Conservation (phyloP, 2,113 vertebrate species). For the Garra rufa region DNA sequence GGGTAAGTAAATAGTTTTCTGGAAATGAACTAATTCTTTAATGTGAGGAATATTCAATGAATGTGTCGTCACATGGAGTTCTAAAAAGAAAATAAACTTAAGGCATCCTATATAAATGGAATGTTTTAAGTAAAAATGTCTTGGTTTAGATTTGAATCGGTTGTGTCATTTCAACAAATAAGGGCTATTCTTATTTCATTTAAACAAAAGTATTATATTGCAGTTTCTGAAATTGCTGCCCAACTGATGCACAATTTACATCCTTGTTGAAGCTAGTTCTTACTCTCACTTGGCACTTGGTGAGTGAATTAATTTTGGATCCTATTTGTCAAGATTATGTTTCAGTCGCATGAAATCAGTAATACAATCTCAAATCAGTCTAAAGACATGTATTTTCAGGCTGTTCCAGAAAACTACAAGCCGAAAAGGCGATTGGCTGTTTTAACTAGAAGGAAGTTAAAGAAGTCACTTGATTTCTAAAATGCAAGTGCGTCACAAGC, state of each 20-base stretch:
- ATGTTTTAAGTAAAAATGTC: not conserved
- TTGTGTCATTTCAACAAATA: not conserved
- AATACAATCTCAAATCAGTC: not conserved
- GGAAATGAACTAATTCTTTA: too few species aligned
- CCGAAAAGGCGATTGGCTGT: not conserved
- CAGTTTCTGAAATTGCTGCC: not conserved
- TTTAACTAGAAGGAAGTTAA: not conserved
- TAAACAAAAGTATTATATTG: not conserved
- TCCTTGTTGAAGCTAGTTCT: not conserved
- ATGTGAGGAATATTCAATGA: not conserved
- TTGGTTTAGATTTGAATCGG: not conserved
- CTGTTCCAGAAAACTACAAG: not conserved
- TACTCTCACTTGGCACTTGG: not conserved
- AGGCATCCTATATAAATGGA: not conserved
- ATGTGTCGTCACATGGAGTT: not conserved
- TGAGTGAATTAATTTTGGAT: not conserved
- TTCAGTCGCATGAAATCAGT: not conserved
- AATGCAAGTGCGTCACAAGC: conserved; percentile 5
- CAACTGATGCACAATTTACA: not conserved
- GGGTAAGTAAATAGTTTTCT: too few species aligned
- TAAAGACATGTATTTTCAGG: not conserved
- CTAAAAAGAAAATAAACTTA: not conserved
- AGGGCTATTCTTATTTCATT: not conserved
- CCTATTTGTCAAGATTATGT: not conserved
- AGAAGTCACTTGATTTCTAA: not conserved